These are phyloP conservation scores for Sylvia atricapilla DNA, from an alignment of 2,113 vertebrate species.

Conservation along the genomic window DNA sequence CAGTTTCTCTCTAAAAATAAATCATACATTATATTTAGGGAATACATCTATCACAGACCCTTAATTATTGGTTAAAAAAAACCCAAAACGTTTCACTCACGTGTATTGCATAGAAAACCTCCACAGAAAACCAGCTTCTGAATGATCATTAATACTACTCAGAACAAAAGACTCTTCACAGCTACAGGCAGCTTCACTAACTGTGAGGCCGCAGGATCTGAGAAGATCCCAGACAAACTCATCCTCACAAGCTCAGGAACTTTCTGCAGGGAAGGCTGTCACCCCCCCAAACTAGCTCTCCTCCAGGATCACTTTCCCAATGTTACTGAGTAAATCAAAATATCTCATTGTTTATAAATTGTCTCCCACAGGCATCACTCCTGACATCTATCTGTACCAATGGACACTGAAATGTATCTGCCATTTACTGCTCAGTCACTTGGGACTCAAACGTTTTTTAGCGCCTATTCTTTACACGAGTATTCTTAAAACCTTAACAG, in stretches of 20 bases:
- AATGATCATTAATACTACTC: not conserved
- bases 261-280: not conserved
- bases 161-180: not conserved
- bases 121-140: not conserved
- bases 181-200: not conserved
- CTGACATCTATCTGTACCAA: not conserved
- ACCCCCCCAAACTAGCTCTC: not conserved
- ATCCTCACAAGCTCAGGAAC: not conserved
- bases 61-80: not conserved
- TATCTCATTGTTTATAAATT: not conserved
- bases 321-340: not conserved
- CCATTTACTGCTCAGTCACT: not conserved
- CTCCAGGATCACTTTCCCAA: not conserved
- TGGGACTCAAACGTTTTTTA: not conserved
- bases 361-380: not conserved
- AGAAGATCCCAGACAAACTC: not conserved
- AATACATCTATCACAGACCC: not conserved
- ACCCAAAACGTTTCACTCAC: not conserved
- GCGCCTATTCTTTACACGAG: not conserved
- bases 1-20: not conserved
- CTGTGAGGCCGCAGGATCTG: not conserved
- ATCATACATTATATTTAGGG: not conserved
- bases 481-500: not conserved
- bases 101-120: not conserved
- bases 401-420: not conserved